Percentiles rank a stretch among this genome's conserved stretches.
Conservation (phyloP, 1,140 invertebrate species). For the Orussus abietinus region DNA sequence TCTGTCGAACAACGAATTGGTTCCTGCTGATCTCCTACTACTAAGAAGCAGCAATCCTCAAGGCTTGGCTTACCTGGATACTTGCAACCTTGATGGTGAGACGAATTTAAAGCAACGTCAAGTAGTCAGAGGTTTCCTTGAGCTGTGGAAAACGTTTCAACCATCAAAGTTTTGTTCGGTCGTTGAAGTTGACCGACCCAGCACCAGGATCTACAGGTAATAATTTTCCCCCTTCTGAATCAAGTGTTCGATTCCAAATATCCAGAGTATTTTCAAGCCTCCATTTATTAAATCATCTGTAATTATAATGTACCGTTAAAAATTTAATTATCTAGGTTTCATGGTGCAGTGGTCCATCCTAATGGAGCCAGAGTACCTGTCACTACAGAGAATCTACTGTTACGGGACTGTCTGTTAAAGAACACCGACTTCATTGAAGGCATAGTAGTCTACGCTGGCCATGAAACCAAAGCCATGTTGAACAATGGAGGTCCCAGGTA, state of each 20-base stretch:
- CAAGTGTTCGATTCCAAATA: background rate
- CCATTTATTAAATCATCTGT: background rate
- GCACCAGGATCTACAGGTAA: conserved; percentile 86
- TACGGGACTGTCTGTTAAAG: conserved; percentile 91
- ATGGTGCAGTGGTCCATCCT: conserved; percentile 82
- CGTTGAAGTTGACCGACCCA: conserved; percentile 89
- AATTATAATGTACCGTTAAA: background rate
- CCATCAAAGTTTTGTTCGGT: conserved; percentile 78
- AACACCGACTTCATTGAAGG: conserved; percentile 94
- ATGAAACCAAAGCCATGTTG: conserved; percentile 97
- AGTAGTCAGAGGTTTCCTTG: conserved; percentile 66
- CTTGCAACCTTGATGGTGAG: conserved; percentile 97
- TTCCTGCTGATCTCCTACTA: conserved; percentile 92
- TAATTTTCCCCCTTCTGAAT: conserved; percentile 3
- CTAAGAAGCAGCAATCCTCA: conserved; percentile 86
- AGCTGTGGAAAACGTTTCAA: conserved; percentile 68
- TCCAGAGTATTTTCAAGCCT: too few relatives aligned
- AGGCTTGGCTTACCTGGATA: conserved; percentile 95
- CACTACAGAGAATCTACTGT: conserved; percentile 87
- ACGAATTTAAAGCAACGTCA: conserved; percentile 98
- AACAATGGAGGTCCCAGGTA: conserved; percentile 95
- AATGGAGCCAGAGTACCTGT: conserved; percentile 77
- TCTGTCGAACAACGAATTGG: conserved; percentile 92
- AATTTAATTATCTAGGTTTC: conserved; percentile 60
- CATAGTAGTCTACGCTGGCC: conserved; percentile 95